A percentile compares a stretch with the other conserved stretches of the same genome.
These are phyloP conservation scores for Myanophis thanlyinensis DNA, from an alignment of 2,113 vertebrate genomes.

Conservation along the genomic window DNA sequence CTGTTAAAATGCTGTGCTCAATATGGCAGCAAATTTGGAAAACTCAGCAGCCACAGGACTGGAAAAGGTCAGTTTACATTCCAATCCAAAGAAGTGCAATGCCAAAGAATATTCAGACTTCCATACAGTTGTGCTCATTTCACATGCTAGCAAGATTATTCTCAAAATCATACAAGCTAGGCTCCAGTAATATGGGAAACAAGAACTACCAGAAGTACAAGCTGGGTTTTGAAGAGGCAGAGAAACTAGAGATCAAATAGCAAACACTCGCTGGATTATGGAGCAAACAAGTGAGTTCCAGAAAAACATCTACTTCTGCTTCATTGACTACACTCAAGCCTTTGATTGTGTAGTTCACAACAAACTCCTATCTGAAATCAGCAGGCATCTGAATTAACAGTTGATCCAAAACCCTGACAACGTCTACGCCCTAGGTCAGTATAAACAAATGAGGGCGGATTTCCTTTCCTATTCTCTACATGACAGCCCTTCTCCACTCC, in stretches of 20 bases:
- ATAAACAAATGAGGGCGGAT: background rate
- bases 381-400: background rate
- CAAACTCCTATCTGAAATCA: background rate
- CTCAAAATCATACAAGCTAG: background rate
- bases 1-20: background rate
- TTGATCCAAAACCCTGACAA: background rate
- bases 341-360: too few species aligned
- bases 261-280: background rate
- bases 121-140: background rate
- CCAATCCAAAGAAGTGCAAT: background rate
- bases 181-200: background rate
- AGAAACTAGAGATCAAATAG: background rate
- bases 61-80: background rate
- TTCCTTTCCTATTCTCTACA: background rate
- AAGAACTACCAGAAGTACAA: background rate
- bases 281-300: background rate
- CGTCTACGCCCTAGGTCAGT: background rate
- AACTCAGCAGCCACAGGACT: background rate
- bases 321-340: background rate
- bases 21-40: background rate
- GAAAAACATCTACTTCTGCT: background rate
- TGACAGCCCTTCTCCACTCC: background rate
- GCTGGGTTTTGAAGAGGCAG: background rate
- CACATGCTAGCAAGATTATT: background rate
- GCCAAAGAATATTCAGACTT: background rate